Evolutionary conservation across 2,888 invertebrate species (phyloP), one percentile per base, ranked within the genome.

Genomic region (Ecliptopera silaceata): DNA sequence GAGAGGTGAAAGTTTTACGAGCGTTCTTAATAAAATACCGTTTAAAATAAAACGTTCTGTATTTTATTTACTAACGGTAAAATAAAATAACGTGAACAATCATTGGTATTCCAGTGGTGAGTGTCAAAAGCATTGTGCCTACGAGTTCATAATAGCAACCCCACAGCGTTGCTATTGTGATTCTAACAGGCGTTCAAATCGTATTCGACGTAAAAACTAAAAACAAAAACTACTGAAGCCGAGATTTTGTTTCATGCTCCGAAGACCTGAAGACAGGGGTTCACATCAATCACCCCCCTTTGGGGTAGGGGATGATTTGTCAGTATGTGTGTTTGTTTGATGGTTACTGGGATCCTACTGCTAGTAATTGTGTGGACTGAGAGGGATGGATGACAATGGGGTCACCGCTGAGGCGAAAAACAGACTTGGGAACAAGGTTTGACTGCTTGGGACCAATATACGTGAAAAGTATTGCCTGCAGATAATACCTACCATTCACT

Each of bases 241-340:
- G 56, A 56, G 61, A 66, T 64, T n/a, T 64, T 55, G 60, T 60
- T 64, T 57, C 61, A 59, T 59, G 61, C 55, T 60, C 58, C 45
- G 42, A 58, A 52, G 61, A 59, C 52, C 60, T 54, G 59, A 67
- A 69, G 75, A 74, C 77, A 70, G 77, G 79, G 79, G 79, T 77
- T 63, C 61, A 74, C 75, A 80, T 81, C 79, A 78, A 80, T 79
- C 80, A 80, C 71, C 55, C 52, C 60, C 61, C 62, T 52, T 8
- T 55, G 48, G 48, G 31, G 31, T 10, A 11, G 38, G 51, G 50
- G 50, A 46, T 54, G 50, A 56, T 61, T 61, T 61, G 61, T 61
- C 57, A 57, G 59, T 54, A 54, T 71, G 73, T 72, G 75, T 69
- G 66, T 66, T 69, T 65, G 68, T 65, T 66, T 69, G 68, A 66